Percentiles rank a stretch among this genome's conserved stretches.
Conservation (phyloP, 2,888 invertebrate species). For the Tenthredo distinguenda region DNA sequence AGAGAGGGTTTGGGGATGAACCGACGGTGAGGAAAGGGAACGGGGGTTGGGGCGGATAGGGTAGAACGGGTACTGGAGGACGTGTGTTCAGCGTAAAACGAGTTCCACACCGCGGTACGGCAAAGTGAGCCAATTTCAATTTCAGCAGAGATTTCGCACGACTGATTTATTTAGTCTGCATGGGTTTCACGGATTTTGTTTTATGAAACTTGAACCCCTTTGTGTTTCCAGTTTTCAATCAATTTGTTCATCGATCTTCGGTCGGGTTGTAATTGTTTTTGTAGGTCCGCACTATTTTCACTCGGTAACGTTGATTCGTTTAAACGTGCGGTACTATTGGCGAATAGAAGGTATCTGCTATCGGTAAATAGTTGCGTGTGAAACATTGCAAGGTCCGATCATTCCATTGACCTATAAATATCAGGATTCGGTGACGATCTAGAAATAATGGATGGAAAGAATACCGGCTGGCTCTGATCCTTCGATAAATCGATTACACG, state of each 20-base stretch:
- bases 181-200: constrained; percentile 28
- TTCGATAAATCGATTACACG: constrained; percentile 3
- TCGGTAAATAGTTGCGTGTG: neutral
- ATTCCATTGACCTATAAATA: neutral
- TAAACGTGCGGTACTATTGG: neutral
- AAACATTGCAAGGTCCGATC: neutral
- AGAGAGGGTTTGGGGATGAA: constrained; percentile 38
- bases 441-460: neutral
- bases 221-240: constrained; percentile 34
- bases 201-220: constrained; percentile 27
- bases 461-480: neutral
- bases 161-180: constrained; percentile 46
- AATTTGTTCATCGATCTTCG: constrained; percentile 34
- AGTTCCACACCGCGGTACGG: constrained; percentile 43
- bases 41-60: neutral
- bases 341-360: neutral
- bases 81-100: constrained; percentile 51
- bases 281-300: neutral
- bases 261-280: constrained; percentile 1
- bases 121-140: constrained; percentile 52
- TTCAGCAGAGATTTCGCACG: constrained; percentile 49
- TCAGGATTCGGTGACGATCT: neutral
- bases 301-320: neutral
- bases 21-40: constrained; percentile 4
- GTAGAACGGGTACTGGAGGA: constrained; percentile 33